Base-by-base conservation (phyloP, 2,888 invertebrate species). In the Plebejus anna region DNA sequence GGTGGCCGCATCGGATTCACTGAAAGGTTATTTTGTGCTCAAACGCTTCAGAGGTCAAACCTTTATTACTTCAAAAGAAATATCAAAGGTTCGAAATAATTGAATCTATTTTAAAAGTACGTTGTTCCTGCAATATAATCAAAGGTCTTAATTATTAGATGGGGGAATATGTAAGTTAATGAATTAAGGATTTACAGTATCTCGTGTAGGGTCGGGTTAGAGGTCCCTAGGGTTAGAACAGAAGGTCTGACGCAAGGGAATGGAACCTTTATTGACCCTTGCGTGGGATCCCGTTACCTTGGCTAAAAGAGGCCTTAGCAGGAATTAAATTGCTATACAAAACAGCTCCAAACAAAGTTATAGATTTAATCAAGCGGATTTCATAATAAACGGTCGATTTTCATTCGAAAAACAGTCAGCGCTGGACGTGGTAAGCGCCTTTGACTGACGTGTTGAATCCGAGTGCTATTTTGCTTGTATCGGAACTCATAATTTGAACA, bases 1-100 rank as follows among this genome's bases (percentile, higher is more conserved):
- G 70, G 55, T 73, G 22, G 51, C 55, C 55, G 55, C 70, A 70
- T 55, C 55, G n/a, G 16, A 70, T 76, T 76, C 32, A 38, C 51
- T 70, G 70, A 70, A 76, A 76, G 70, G 70, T 70, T 70, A 51
- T 76, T 70, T 47, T 47, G 32, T 61, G 66, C 61, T 75, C 32
- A 75, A 75, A 75, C 28, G 66, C 38, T 66, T n/a, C 51, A 47
- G 32, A 55, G 75, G 66, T 70, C 70, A 51, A 70, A 32, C 75
- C 66, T 66, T 75, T 59, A 59, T 59, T 28, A 75, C n/a, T 47
- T 75, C 5, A 47, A 51, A 75, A 70, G 51, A 36, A 66, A 75
- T 28, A 38, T 75, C 28, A 75, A 51, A 59, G 59, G 61, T 75
- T 38, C 28, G 75, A 38, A 75, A 61, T 38, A 51, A 47, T 42